Evolutionary conservation across 1,140 invertebrate species (phyloP).

Genomic region (Coptotermes formosanus): DNA sequence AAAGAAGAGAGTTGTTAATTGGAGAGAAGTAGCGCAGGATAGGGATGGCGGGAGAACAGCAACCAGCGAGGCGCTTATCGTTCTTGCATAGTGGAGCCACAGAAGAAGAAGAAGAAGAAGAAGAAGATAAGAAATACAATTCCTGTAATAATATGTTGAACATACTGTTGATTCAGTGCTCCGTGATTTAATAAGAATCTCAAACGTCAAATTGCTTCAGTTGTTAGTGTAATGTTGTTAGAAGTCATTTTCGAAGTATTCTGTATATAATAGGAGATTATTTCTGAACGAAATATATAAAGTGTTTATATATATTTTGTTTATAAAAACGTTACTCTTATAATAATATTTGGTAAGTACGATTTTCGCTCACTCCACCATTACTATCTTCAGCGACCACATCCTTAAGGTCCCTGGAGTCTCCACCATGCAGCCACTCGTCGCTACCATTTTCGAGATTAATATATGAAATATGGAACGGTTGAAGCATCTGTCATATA

Average conservation of each 20-base stretch:
- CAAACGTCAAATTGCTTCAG: too few species aligned
- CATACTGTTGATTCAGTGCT: too few species aligned
- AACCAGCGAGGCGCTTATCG: too few species aligned
- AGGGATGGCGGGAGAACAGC: too few species aligned
- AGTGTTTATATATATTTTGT: not conserved
- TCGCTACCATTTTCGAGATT: not conserved
- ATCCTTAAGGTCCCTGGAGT: not conserved
- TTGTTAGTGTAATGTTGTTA: too few species aligned
- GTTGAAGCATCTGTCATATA: slow-evolving; percentile 21
- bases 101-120: too few species aligned
- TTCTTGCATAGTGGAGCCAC: too few species aligned
- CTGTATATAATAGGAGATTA: not conserved
- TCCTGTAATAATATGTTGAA: too few species aligned
- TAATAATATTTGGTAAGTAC: not conserved
- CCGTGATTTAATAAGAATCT: too few species aligned
- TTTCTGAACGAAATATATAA: not conserved
- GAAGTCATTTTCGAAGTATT: not conserved
- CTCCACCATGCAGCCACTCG: not conserved
- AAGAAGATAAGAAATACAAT: too few species aligned
- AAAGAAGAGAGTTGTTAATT: too few species aligned
- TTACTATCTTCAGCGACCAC: not conserved
- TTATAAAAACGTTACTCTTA: not conserved
- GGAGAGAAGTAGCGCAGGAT: too few species aligned
- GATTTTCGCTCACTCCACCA: not conserved
- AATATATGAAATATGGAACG: slow-evolving; percentile 23